phyloP scores from a whole-genome alignment of 2,113 vertebrate genomes.

The Numida meleagris region DNA sequence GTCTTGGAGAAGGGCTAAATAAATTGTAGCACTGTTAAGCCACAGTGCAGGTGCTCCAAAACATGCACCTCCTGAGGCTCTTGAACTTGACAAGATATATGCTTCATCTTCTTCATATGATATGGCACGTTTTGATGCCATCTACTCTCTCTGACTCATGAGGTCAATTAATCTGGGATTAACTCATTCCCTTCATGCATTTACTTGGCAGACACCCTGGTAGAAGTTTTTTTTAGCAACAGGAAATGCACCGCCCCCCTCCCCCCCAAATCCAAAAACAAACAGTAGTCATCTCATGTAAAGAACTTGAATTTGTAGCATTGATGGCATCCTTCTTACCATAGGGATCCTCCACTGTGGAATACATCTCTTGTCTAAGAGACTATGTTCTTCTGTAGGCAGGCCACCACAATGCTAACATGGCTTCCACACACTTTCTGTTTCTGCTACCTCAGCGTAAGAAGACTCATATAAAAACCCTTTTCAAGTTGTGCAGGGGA shows the following conservation, averaged over 20 bases:
- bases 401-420: not conserved
- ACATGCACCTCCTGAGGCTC: not conserved
- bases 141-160: not conserved
- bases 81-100: not conserved
- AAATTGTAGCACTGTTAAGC: not conserved
- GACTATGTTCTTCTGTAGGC: not conserved
- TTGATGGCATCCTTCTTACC: not conserved
- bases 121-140: not conserved
- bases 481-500: constrained; percentile 41
- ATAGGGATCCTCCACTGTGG: not conserved
- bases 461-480: not conserved
- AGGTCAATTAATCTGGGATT: not conserved
- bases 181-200: not conserved
- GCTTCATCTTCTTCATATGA: not conserved
- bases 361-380: no score
- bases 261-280: not conserved
- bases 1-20: not conserved
- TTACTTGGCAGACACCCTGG: not conserved
- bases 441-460: not conserved
- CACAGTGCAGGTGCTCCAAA: not conserved
- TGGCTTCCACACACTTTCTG: not conserved
- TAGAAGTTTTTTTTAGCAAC: not conserved
- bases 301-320: not conserved
- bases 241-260: not conserved
- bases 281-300: not conserved